Conservation (phyloP, 2,113 vertebrate genomes). For the Semnopithecus entellus region DNA sequence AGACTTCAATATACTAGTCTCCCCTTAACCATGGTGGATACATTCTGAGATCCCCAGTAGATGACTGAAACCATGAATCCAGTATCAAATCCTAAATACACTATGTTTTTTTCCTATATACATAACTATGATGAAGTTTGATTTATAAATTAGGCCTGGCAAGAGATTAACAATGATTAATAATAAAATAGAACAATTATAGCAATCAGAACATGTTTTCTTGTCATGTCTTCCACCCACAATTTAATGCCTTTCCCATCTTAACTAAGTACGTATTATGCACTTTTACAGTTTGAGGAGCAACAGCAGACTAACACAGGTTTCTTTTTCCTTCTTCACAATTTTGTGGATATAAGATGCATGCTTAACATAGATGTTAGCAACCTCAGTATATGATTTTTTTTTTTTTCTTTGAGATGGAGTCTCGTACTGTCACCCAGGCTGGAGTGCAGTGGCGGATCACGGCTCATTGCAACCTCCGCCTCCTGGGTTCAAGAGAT, state of each 20-base stretch:
- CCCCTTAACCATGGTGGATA: neutral
- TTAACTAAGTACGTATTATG: neutral
- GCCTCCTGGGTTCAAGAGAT: no score
- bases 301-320: neutral
- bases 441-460: no score
- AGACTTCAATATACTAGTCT: neutral
- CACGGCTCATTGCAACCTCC: no score
- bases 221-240: neutral
- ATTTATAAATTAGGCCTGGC: neutral
- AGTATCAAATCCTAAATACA: neutral
- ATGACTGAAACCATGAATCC: neutral
- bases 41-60: neutral
- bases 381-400: neutral
- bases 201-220: neutral
- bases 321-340: neutral
- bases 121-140: neutral
- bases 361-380: neutral
- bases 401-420: no score
- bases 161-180: neutral
- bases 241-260: neutral
- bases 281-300: neutral
- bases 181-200: neutral
- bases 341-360: neutral
- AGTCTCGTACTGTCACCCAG: no score
- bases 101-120: neutral